Evolutionary conservation across 2,888 invertebrate genomes (phyloP).

Genomic region (Hirtodrosophila trivittata): DNA sequence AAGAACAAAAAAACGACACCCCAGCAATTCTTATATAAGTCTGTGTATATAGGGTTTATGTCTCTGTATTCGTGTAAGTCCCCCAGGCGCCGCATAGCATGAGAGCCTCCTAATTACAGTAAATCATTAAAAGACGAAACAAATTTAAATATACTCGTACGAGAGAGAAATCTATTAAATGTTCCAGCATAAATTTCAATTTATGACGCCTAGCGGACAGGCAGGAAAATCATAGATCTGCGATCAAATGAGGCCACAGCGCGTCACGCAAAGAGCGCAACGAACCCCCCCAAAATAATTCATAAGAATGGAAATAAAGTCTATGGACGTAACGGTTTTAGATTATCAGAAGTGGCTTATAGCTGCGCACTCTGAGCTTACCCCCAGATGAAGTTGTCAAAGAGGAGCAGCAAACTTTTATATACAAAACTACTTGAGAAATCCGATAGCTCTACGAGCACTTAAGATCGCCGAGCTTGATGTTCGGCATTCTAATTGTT

Average conservation of each 20-base stretch:
- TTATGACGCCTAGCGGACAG: conserved; percentile 62
- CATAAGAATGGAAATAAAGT: conserved; percentile 44
- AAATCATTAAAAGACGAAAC: conserved; percentile 67
- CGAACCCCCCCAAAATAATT: conserved; percentile 59
- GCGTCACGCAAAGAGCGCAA: conserved; percentile 43
- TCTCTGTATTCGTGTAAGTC: conserved; percentile 27
- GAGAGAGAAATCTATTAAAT: conserved; percentile 68
- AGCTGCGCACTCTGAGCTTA: conserved; percentile 51
- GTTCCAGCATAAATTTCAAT: conserved; percentile 78
- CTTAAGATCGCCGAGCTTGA: conserved; percentile 75
- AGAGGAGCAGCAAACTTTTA: conserved; percentile 57
- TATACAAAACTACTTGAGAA: conserved; percentile 58
- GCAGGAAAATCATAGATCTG: conserved; percentile 35
- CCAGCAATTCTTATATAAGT: conserved; percentile 22
- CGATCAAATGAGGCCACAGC: conserved; percentile 66
- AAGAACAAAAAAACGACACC: too few species aligned
- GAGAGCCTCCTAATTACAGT: conserved; percentile 69
- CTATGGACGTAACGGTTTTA: conserved; percentile 46
- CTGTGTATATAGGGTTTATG: neutral
- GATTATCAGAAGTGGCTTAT: conserved; percentile 27
- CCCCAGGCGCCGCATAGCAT: conserved; percentile 49
- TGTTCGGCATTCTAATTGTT: conserved; percentile 55
- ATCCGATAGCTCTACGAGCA: conserved; percentile 72
- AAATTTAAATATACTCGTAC: conserved; percentile 62
- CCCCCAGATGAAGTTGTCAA: conserved; percentile 47